Evolutionary conservation across 2,113 vertebrate species (phyloP).

Genomic region (Nestor notabilis): DNA sequence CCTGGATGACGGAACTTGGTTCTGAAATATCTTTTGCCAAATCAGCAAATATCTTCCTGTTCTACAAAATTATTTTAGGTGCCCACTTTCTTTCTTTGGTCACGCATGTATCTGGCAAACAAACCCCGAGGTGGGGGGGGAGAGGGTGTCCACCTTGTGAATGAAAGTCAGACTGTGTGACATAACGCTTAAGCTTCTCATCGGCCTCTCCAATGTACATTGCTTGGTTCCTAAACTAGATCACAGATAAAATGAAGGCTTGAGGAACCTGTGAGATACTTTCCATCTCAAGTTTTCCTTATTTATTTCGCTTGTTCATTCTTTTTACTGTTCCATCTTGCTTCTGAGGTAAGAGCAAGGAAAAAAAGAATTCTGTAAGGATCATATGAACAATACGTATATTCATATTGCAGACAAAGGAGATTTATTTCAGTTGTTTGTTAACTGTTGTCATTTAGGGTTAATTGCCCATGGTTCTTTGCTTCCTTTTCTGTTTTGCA

Average conservation of each 20-base stretch:
- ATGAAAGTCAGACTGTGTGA: not conserved
- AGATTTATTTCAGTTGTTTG: not conserved
- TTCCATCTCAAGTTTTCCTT: not conserved
- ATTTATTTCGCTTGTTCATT: not conserved
- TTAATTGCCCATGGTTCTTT: not conserved
- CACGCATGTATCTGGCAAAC: not conserved
- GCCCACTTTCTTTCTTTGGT: not conserved
- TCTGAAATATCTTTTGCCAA: not conserved
- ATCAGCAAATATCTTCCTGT: not conserved
- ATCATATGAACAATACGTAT: not conserved
- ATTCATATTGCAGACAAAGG: not conserved
- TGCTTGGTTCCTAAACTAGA: not conserved
- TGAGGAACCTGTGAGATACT: not conserved
- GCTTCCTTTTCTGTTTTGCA: not conserved
- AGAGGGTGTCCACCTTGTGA: not conserved
- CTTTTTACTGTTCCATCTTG: not conserved
- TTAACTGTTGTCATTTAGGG: not conserved
- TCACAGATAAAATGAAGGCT: not conserved
- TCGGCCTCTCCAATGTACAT: fast-evolving
- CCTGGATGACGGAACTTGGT: not conserved
- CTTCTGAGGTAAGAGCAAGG: not conserved
- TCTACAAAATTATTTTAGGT: not conserved
- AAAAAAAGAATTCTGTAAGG: not conserved
- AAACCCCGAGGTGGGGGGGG: not conserved
- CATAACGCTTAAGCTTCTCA: not conserved